Conservation (phyloP, 1,140 invertebrate genomes). For the Phymastichus coffea region DNA sequence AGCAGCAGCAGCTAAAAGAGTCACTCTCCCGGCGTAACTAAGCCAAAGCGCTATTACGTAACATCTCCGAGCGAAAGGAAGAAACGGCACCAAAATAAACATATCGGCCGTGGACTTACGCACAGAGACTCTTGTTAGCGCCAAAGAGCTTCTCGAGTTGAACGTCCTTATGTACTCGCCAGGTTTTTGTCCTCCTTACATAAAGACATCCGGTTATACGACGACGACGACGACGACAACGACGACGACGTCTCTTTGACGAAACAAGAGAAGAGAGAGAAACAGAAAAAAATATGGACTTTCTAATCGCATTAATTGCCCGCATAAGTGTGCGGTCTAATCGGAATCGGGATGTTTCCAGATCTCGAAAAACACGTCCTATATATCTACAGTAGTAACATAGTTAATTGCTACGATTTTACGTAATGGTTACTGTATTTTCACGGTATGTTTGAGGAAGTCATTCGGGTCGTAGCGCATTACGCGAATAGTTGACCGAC, state of each 20-base stretch:
- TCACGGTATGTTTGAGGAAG: no score
- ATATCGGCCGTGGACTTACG: not conserved
- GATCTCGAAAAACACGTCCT: no score
- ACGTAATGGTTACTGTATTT: no score
- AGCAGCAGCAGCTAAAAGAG: no score
- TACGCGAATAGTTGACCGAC: no score
- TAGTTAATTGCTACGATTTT: no score
- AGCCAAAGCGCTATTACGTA: not conserved
- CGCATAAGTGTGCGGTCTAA: not conserved
- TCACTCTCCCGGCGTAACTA: no score
- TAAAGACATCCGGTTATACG: slow-evolving; percentile 24
- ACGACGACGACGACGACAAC: not conserved
- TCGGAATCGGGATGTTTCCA: slow-evolving; percentile 11
- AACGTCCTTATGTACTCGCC: slow-evolving; percentile 3
- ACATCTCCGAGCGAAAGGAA: slow-evolving; percentile 7
- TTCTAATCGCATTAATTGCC: slow-evolving; percentile 15
- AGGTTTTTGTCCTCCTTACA: slow-evolving; percentile 26
- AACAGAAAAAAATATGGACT: slow-evolving; percentile 2
- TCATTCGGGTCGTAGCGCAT: no score
- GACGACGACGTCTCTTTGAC: no score
- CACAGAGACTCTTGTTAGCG: slow-evolving; percentile 8
- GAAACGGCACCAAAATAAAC: slow-evolving; percentile 6
- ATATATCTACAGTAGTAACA: no score
- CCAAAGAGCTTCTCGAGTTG: not conserved
- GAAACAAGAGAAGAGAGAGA: not conserved